Base-by-base conservation (phyloP, 2,113 vertebrate species). In the Pagrus major region DNA sequence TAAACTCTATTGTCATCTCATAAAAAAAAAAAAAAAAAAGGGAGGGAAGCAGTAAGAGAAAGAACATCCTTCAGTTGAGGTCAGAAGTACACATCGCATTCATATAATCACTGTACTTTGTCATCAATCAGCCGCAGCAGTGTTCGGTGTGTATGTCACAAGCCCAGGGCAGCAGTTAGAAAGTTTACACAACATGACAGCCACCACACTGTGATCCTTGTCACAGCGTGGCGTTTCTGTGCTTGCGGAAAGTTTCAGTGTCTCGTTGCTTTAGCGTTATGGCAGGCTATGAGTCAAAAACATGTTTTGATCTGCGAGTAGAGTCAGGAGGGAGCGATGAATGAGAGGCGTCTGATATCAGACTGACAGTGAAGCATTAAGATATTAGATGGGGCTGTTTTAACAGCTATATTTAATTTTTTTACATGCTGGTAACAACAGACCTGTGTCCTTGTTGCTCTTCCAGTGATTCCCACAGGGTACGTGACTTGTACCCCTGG, bases 171-270 rank as follows among this genome's bases (percentile, higher is more conserved):
- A 74, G 68, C 16, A 1, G 44, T 68, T 69, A 55, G 65, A 76
- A 70, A 59, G 74, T 78, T 86, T 81, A 86, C 59, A 73, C 71
- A 41, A 74, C 59, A 35, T 85, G 91, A 92, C 89, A 87, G 83
- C 44, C 52, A 42, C 60, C 87, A 80, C 70, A 68, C 49, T 81
- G 87, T 59, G 63, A 77, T 51, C 18, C 75, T 35, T n/a, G 46
- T 86, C 80, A 76, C 71, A 59, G 47, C 12, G 44, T 35, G 63
- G 55, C 35, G 4, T 84, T 75, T 70, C 20, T 39, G 14, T 2
- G 33, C 67, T 71, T 18, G 51, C 2, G 10, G 46, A 74, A 63
- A 66, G 37, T 68, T 78, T 74, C 65, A 31, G 47, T 33, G 63
- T 77, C 84, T 76, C 2, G 6, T 69, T 76, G 63, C 54, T 83